Evolutionary conservation across 1,140 invertebrate species (phyloP), one percentile per base, ranked within the genome.

Genomic region (Limonius californicus): DNA sequence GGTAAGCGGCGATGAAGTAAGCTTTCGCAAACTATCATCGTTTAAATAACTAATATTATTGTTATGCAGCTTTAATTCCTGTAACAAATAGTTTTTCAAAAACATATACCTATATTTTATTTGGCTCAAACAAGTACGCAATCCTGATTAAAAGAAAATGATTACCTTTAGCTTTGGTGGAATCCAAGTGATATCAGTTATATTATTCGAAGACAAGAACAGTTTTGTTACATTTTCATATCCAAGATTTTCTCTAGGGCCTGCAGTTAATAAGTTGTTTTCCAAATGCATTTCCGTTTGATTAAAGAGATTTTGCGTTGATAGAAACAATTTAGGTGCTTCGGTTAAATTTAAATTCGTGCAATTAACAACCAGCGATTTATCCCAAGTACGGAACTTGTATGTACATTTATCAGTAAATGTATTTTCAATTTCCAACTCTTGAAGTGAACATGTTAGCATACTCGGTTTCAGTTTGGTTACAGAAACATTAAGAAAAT

Each of bases 41-140:
- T 70, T 56, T 1, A 74, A 43, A 42, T 59, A 57, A 15, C 39
- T 58, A 9, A 72, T 14, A n/a, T 62, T 47, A 43, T 74, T 74
- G 14, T 65, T 60, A 50, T 68, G 18, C 21, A 74, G 54, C 56
- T 67, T 50, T n/a, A 73, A 45, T 20, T 45, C 30, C 70, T 71
- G 45, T 45, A 70, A n/a, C n/a, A n/a, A n/a, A n/a, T n/a, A n/a
- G n/a, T n/a, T n/a, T n/a, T n/a, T n/a, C n/a, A n/a, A n/a, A n/a
- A n/a, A n/a, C n/a, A n/a, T n/a, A n/a, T n/a, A n/a, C n/a, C n/a
- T n/a, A n/a, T n/a, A n/a, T n/a, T n/a, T n/a, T n/a, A 70, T 45
- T 11, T 66, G 7, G 9, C 3, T 27, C 3, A 27, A 4, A 23
- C 9, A 8, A 23, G 32, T 56, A n/a, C 21, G 1, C 4, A 62